These are phyloP conservation scores for Phrynocephalus forsythii DNA, from an alignment of 2,797 vertebrate genomes.

Conservation along the genomic window DNA sequence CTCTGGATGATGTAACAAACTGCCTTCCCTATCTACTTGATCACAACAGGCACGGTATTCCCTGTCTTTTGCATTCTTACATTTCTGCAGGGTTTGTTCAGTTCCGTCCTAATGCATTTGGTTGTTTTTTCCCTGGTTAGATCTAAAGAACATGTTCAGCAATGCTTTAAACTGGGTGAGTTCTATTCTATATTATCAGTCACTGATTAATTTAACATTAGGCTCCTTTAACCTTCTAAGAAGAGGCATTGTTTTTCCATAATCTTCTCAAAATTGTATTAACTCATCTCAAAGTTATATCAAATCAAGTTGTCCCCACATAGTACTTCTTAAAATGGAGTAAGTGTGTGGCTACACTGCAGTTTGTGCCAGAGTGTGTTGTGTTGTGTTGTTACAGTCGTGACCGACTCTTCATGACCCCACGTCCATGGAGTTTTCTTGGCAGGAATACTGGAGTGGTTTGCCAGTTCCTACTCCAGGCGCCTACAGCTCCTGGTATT, in stretches of 20 bases:
- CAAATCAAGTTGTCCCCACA: background rate
- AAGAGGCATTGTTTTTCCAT: background rate
- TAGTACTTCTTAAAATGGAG: background rate
- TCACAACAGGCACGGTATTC: background rate
- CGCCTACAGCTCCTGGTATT: no score
- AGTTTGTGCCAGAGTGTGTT: no score
- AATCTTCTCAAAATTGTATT: constrained; percentile 3
- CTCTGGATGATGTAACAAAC: background rate
- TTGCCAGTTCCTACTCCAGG: no score
- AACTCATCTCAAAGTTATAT: background rate
- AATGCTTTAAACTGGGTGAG: background rate
- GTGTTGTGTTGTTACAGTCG: no score
- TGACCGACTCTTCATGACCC: no score
- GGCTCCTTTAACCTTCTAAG: background rate
- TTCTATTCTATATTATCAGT: no score
- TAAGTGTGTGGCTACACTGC: no score
- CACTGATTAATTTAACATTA: background rate
- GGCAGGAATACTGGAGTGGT: no score
- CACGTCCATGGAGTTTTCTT: no score
- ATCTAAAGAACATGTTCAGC: background rate
- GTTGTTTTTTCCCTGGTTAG: background rate
- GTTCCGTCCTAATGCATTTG: background rate
- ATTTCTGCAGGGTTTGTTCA: background rate
- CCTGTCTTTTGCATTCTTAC: background rate
- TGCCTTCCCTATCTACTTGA: no score